These are phyloP conservation scores for Rhabdomys pumilio DNA, from an alignment of 2,797 vertebrate genomes.

Conservation along the genomic window DNA sequence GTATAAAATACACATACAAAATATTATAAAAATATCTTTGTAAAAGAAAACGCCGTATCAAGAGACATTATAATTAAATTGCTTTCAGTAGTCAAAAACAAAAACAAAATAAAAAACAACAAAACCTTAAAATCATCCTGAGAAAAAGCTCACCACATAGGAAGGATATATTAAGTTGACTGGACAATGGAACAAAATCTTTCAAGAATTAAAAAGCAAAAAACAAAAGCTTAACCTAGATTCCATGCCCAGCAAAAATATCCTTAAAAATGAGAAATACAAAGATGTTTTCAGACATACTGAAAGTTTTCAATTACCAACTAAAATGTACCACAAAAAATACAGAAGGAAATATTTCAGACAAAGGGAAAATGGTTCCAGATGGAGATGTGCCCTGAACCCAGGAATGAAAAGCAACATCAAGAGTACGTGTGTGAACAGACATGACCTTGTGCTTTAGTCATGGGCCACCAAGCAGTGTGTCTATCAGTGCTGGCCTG, in stretches of 20 bases:
- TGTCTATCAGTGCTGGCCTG: not conserved
- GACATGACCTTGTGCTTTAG: not conserved
- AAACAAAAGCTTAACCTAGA: slow-evolving; percentile 52
- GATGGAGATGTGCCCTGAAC: slow-evolving; percentile 43
- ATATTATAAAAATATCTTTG: not conserved
- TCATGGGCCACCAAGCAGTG: not conserved
- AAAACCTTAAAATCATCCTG: not conserved
- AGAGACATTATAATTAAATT: not conserved
- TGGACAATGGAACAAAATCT: slow-evolving; percentile 42
- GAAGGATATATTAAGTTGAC: slow-evolving; percentile 25
- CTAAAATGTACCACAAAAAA: slow-evolving; percentile 65
- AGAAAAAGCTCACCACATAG: slow-evolving; percentile 9
- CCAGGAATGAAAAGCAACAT: slow-evolving; percentile 5
- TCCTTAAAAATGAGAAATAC: slow-evolving; percentile 58
- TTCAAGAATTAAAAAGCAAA: slow-evolving; percentile 64
- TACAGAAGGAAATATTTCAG: slow-evolving; percentile 65
- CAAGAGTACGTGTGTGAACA: slow-evolving; percentile 14
- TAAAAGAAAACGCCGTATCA: not conserved
- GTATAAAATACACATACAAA: not conserved
- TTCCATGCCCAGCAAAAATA: slow-evolving; percentile 55
- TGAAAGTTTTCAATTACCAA: slow-evolving; percentile 67
- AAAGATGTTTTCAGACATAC: slow-evolving; percentile 67
- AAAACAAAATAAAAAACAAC: not conserved
- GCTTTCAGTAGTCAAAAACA: slow-evolving; percentile 21
- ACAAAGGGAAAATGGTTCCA: slow-evolving; percentile 66